phyloP scores from a whole-genome alignment of 2,888 invertebrate species.

The Drosophila greeni region DNA sequence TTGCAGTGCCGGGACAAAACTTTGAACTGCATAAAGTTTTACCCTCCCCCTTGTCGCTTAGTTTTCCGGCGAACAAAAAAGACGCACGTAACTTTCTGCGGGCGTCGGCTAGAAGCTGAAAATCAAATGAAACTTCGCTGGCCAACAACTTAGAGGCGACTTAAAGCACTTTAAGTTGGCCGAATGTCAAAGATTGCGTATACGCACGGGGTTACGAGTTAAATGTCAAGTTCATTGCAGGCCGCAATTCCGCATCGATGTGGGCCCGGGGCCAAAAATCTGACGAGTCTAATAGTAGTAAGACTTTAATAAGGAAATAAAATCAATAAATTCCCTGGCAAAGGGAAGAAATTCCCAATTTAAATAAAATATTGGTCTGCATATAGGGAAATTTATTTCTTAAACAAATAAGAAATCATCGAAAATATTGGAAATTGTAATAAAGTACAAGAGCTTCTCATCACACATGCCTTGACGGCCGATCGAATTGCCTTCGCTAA shows the following conservation, averaged over 20 bases:
- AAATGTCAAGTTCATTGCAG: constrained; percentile 55
- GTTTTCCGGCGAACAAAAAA: constrained; percentile 22
- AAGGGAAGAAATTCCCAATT: not conserved
- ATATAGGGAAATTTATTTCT: not conserved
- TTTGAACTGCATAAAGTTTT: constrained; percentile 51
- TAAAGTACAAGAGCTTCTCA: not conserved
- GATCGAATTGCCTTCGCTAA: constrained; percentile 22
- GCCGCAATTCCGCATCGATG: not conserved
- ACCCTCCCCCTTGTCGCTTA: not conserved
- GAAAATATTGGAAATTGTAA: too few relatives aligned
- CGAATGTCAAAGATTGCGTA: constrained; percentile 59
- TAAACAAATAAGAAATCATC: too few relatives aligned
- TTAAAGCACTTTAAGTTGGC: constrained; percentile 61
- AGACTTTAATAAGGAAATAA: not conserved
- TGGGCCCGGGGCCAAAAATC: not conserved
- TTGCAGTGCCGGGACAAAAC: constrained; percentile 47
- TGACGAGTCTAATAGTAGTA: too few relatives aligned
- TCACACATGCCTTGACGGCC: not conserved
- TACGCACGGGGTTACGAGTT: constrained; percentile 50
- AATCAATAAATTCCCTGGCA: not conserved
- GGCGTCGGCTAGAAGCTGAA: constrained; percentile 27
- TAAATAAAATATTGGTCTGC: not conserved
- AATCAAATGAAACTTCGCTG: constrained; percentile 47
- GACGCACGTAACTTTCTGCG: constrained; percentile 34
- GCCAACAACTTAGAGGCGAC: constrained; percentile 45